These are phyloP conservation scores for Pampusana beccarii DNA, from an alignment of 2,113 vertebrate genomes.

Conservation along the genomic window DNA sequence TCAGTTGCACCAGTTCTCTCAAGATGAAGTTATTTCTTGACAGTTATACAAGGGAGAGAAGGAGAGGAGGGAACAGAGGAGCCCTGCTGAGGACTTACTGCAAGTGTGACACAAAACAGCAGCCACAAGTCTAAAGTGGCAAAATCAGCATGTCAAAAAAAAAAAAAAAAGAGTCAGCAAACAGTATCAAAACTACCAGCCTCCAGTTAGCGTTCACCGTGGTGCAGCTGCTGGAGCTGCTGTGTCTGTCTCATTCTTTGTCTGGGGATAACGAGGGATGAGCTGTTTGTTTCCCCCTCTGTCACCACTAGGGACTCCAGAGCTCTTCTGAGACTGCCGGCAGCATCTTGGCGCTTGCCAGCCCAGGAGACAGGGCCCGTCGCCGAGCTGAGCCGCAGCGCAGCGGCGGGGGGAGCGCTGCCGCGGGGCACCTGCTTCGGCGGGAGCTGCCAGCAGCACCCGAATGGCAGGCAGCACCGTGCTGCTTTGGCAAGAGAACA, in stretches of 20 bases:
- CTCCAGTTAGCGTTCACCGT: not conserved
- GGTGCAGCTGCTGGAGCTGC: not conserved
- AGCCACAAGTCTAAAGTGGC: not conserved
- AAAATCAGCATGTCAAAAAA: not conserved
- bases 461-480: not conserved
- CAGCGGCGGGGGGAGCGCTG: not conserved
- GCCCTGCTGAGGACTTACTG: not conserved
- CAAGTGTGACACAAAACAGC: not conserved
- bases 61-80: not conserved
- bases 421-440: not conserved
- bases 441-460: not conserved
- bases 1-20: not conserved
- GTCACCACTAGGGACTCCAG: not conserved
- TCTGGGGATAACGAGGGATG: not conserved
- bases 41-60: not conserved
- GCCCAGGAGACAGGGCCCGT: not conserved
- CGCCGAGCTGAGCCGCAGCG: not conserved
- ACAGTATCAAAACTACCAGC: not conserved
- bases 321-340: not conserved
- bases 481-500: rapidly evolving
- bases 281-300: not conserved
- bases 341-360: not conserved
- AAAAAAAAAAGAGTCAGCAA: not conserved
- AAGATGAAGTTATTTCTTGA: not conserved
- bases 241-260: not conserved